A percentile compares a stretch with the other conserved stretches of the same genome.
These are phyloP conservation scores for Drosophila mauritiana DNA, from an alignment of 1,140 invertebrate genomes.

Conservation along the genomic window DNA sequence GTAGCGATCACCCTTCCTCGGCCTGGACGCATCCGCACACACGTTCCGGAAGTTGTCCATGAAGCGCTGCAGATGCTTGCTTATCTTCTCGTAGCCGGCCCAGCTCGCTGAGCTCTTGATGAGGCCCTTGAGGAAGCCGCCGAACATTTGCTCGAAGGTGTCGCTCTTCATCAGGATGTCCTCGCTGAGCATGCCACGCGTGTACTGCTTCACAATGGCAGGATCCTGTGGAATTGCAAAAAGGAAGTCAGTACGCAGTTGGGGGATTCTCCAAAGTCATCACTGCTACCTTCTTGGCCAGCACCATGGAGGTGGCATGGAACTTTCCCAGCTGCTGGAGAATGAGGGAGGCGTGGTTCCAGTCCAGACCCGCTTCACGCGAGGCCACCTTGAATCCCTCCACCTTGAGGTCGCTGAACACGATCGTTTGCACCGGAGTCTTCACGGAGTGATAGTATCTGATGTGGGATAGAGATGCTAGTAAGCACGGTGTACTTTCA, in stretches of 20 bases:
- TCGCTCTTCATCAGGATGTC: conserved; percentile 60
- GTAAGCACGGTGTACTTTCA: neutral
- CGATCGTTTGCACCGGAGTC: conserved; percentile 72
- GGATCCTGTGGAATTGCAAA: conserved; percentile 52
- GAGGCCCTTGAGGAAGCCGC: conserved; percentile 67
- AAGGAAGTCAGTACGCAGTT: neutral
- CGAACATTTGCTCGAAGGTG: conserved; percentile 66
- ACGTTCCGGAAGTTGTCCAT: conserved; percentile 84
- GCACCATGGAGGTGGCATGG: conserved; percentile 81
- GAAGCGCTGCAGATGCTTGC: conserved; percentile 79
- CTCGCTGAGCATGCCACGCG: conserved; percentile 69
- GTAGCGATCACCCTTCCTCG: conserved; percentile 53
- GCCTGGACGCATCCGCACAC: conserved; percentile 60
- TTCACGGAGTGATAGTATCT: conserved; percentile 85
- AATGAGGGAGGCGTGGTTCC: conserved; percentile 65
- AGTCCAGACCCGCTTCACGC: conserved; percentile 71
- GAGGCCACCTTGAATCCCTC: conserved; percentile 72
- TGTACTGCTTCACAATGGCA: conserved; percentile 55
- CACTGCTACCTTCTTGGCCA: conserved; percentile 62
- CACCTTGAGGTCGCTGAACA: conserved; percentile 73
- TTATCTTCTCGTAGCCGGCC: conserved; percentile 71
- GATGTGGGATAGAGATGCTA: neutral
- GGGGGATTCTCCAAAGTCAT: neutral
- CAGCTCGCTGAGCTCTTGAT: conserved; percentile 49
- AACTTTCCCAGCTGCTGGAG: conserved; percentile 71